Base-by-base conservation (phyloP, 2,797 vertebrate species). In the Botia kubotai region DNA sequence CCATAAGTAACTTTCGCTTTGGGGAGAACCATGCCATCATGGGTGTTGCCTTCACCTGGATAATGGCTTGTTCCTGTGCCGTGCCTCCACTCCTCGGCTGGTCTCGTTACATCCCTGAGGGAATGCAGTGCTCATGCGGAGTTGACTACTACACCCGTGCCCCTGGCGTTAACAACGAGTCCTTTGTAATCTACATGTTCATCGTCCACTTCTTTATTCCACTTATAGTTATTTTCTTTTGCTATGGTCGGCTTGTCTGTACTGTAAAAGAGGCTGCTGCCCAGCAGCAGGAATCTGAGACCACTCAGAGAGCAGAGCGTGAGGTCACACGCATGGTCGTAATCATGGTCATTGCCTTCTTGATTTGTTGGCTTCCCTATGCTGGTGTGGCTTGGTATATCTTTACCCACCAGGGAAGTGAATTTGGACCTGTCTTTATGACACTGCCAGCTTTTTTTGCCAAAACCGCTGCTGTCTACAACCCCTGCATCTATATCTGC, bases 151-250 rank as follows among this genome's bases (percentile, higher is more conserved):
- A 99, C 90, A 99, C 97, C 0, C 95, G 94, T 36, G 96, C 95
- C 33, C 95, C 95, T 0, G 97, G 97, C 48, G 82, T 96, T 91
- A 97, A 98, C 93, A 99, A 98, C 0, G 96, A 98, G 83, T 96
- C 96, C n/a, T 99, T 96, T 0, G 98, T 99, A 58, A 71, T 99
- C 93, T 99, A 99, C 92, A 99, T 99, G 98, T 99, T 99, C 79
- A 0, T 80, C 53, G 95, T 96, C 79, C 98, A 99, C 88, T 94
- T 94, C 87, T 0, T 0, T 0, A 91, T 84, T 63, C 98, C 98
- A 0, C 3, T 98, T 74, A 0, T 0, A 0, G 0, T 98, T 72
- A 94, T 99, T 48, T 95, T 95, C 92, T 99, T 99, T 93, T 99
- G 97, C 95, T 99, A 99, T 0, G 97, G 97, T 69, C 96, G 96